These are phyloP conservation scores for Anableps anableps DNA, from an alignment of 2,797 vertebrate genomes.

Conservation along the genomic window DNA sequence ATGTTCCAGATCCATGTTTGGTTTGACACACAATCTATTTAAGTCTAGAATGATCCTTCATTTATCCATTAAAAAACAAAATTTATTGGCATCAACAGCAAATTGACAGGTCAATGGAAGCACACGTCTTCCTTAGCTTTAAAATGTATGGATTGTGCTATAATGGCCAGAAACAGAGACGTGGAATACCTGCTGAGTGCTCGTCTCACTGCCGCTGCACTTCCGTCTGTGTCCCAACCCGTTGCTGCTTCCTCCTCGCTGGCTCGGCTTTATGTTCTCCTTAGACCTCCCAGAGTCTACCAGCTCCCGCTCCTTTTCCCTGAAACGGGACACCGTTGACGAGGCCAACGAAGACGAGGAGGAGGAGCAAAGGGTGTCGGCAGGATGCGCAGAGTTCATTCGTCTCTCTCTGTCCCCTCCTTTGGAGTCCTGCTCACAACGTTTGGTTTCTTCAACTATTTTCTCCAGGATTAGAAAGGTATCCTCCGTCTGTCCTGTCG, in stretches of 20 bases:
- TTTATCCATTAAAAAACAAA: neutral
- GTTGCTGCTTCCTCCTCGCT: constrained; percentile 68
- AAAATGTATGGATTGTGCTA: neutral
- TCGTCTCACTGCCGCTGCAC: constrained; percentile 69
- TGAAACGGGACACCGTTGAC: constrained; percentile 48
- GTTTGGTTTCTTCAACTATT: constrained; percentile 90
- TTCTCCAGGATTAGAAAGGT: constrained; percentile 90
- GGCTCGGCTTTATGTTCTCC: constrained; percentile 77
- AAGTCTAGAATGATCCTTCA: neutral
- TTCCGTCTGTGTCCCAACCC: constrained; percentile 76
- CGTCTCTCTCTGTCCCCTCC: constrained; percentile 44
- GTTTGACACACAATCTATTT: neutral
- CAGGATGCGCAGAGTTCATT: constrained; percentile 37
- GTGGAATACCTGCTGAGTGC: constrained; percentile 70
- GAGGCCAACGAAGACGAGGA: constrained; percentile 42
- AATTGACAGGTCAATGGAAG: neutral
- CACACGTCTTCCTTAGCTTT: too few relatives aligned
- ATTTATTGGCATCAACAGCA: too few relatives aligned
- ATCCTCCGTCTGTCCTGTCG: constrained; percentile 89
- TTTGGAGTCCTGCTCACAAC: constrained; percentile 55
- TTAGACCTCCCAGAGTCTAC: constrained; percentile 63
- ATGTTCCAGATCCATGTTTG: neutral
- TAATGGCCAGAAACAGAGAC: neutral
- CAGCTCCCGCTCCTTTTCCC: constrained; percentile 71
- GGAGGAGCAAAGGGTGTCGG: constrained; percentile 47